Base-by-base conservation (phyloP, 2,113 vertebrate species). In the Saccopteryx leptura region DNA sequence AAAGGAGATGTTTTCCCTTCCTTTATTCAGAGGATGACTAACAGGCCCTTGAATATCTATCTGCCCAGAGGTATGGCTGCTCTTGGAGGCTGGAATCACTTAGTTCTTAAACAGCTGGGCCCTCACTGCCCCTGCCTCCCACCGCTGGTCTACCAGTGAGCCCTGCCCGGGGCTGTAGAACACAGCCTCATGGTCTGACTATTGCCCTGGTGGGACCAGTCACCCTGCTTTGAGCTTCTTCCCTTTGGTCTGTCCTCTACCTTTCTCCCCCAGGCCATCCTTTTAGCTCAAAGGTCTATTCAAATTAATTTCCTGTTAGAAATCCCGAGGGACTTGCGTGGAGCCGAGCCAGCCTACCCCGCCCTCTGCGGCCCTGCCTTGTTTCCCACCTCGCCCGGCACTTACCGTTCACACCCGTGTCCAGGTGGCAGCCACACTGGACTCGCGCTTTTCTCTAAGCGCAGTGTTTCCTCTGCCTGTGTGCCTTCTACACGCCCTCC, bases 351-450 rank as follows among this genome's bases (percentile, higher is more conserved):
- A 56, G 14, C 11, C 28, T 72, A 6, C 5, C 26, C 54, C 72
- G 65, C 28, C 54, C 58, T 1, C 31, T 2, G 26, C 56, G 23
- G 31, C 7, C 46, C n/a, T 15, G 9, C 23, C 11, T 4, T 39
- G 5, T 61, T 15, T 74, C 46, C 33, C 0, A 0, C 31, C 63
- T 60, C 19, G n/a, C 31, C 13, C 46, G 61, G 50, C 2, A 3
- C 46, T 82, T n/a, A 14, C 19, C 2, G 0, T 2, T 80, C 52
- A 15, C 24, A 58, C 69, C 12, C 21, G 1, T 0, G 4, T 69
- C 65, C 63, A 23, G 10, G 10, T 26, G 13, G 1, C 52, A 58
- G 72, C 46, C 72, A 28, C 4, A 3, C 0, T 6, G 19, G 26
- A 39, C 17, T n/a, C 33, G 54, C 28, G 48, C 9, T 71, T 90